A percentile compares a stretch with the other conserved stretches of the same genome.
Conservation (phyloP, 2,113 vertebrate genomes). For the Pheucticus melanocephalus region DNA sequence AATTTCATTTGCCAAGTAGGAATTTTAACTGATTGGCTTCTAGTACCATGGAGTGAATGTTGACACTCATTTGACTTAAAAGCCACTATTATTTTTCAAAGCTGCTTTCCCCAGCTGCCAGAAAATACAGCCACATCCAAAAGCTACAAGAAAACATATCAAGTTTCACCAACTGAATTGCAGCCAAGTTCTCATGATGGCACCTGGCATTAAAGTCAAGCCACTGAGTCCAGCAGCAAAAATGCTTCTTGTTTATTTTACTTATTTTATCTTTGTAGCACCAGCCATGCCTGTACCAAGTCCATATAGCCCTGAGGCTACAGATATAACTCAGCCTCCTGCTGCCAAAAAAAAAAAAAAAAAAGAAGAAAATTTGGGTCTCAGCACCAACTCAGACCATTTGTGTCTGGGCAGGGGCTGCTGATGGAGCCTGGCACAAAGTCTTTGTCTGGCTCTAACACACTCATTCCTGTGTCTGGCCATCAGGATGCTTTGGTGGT, state of each 20-base stretch:
- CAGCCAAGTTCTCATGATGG: neutral
- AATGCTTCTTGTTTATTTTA: neutral
- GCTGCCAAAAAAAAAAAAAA: neutral
- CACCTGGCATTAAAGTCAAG: neutral
- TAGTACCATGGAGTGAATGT: neutral
- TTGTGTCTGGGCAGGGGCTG: neutral
- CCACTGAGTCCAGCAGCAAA: neutral
- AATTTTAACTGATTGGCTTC: constrained; percentile 35
- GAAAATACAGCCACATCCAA: neutral
- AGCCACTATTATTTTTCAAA: constrained; percentile 44
- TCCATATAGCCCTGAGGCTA: neutral
- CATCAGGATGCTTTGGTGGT: neutral
- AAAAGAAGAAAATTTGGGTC: neutral
- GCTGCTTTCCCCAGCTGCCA: neutral
- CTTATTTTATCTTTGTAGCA: neutral
- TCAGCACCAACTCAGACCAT: neutral
- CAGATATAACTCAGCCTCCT: neutral
- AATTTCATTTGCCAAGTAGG: neutral
- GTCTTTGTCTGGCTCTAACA: neutral
- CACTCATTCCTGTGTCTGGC: neutral
- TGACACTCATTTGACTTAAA: constrained; percentile 32
- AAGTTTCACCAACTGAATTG: neutral
- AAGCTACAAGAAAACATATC: neutral
- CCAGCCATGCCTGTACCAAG: neutral
- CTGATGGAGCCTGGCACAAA: neutral